Base-by-base conservation (phyloP, 2,797 vertebrate genomes). In the Lycodopsis pacificus region DNA sequence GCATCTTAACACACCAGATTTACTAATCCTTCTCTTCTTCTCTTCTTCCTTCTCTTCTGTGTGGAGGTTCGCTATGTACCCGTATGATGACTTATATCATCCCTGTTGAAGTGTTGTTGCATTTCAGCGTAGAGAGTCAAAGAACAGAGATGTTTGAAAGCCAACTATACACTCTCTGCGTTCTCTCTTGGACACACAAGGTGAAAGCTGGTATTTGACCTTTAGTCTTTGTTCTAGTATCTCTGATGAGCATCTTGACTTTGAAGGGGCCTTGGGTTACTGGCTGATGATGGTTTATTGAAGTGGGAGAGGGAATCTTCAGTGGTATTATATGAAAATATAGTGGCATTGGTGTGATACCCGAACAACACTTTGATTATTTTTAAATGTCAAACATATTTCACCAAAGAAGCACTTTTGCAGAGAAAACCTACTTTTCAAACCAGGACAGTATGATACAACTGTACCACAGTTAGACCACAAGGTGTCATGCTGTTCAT, bases 121-220 rank as follows among this genome's bases (percentile, higher is more conserved):
- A 20, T 32, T 65, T 76, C 49, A 51, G 6, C 3, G 14, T 6
- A 27, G 70, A 53, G 22, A 65, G 65, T 71, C 56, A 20, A 53
- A n/a, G n/a, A 73, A 44, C n/a, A 5, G 1, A 20, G 30, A 64
- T 42, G 19, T 49, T n/a, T 70, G 27, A 76, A 76, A 72, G 58
- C 9, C 34, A 25, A 22, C 19, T 53, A 12, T 12, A 5, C 30
- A 34, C 36, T 19, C 58, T 75, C 62, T 68, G 22, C 3, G 30
- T 59, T 70, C 30, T 38, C 44, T 36, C 17, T 32, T 27, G 12
- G 73, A 57, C 79, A 38, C n/a, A 54, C 17, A n/a, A 82, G 68
- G 44, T 70, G 49, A 76, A 75, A 59, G 46, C 20, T 57, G 73
- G 76, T 76, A 80, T 88, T 85, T 84, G 81, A 89, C 88, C 88